These are phyloP conservation scores for Iphiclides podalirius DNA, from an alignment of 2,888 invertebrate species.

Conservation along the genomic window DNA sequence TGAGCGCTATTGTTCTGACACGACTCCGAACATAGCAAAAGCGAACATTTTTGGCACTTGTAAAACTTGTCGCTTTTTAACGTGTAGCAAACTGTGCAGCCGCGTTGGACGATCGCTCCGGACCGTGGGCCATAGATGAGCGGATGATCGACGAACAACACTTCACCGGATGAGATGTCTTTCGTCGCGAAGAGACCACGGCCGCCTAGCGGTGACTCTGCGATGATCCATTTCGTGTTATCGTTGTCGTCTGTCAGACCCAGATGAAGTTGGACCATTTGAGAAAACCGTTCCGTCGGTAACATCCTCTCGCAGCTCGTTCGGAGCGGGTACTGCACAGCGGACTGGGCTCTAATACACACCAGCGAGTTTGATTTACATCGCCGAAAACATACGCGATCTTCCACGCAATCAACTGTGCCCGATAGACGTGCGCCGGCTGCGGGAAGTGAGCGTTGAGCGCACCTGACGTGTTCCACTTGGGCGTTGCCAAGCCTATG, in stretches of 20 bases:
- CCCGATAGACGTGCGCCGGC: slow-evolving; percentile 52
- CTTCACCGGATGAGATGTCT: slow-evolving; percentile 83
- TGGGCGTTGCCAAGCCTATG: slow-evolving; percentile 57
- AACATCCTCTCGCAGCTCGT: slow-evolving; percentile 72
- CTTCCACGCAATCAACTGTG: slow-evolving; percentile 59
- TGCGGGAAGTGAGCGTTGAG: slow-evolving; percentile 46
- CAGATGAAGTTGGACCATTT: slow-evolving; percentile 69
- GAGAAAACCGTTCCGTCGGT: slow-evolving; percentile 72
- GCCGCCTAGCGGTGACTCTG: slow-evolving; percentile 82
- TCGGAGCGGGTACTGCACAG: slow-evolving; percentile 67
- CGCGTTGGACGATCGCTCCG: slow-evolving; percentile 72
- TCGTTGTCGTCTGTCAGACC: slow-evolving; percentile 45
- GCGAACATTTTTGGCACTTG: slow-evolving; percentile 83
- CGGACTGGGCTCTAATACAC: slow-evolving; percentile 63
- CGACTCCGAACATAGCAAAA: slow-evolving; percentile 83
- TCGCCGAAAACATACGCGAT: slow-evolving; percentile 56
- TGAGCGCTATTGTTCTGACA: slow-evolving; percentile 83
- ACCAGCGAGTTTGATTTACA: slow-evolving; percentile 63
- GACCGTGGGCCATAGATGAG: slow-evolving; percentile 85
- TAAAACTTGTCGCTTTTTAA: slow-evolving; percentile 56
- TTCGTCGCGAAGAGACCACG: slow-evolving; percentile 85
- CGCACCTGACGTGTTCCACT: slow-evolving; percentile 54
- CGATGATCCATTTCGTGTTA: slow-evolving; percentile 79
- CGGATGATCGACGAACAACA: slow-evolving; percentile 85
- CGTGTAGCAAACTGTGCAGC: slow-evolving; percentile 84